A percentile compares a stretch with the other conserved stretches of the same genome.
Conservation (phyloP, 2,797 vertebrate genomes). For the Argentina silus region DNA sequence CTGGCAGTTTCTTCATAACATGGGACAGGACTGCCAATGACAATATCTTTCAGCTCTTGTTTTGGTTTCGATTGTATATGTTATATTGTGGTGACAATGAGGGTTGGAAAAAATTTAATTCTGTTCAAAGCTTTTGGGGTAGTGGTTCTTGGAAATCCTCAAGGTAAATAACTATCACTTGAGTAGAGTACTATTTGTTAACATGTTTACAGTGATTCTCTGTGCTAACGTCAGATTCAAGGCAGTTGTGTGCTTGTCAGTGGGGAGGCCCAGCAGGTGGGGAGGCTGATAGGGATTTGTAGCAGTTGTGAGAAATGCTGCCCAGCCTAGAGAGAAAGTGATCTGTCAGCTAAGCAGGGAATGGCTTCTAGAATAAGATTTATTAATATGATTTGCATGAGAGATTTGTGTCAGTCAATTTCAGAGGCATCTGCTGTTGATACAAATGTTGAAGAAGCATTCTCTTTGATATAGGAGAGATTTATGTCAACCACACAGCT, state of each 20-base stretch:
- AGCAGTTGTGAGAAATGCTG: slow-evolving; percentile 57
- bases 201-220: background rate
- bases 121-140: background rate
- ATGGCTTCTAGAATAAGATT: slow-evolving; percentile 72
- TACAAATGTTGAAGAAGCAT: slow-evolving; percentile 72
- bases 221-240: slow-evolving; percentile 5
- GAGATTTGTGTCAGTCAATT: slow-evolving; percentile 79
- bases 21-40: background rate
- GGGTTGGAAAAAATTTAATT: background rate
- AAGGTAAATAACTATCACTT: background rate
- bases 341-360: slow-evolving; percentile 66
- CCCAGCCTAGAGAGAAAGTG: slow-evolving; percentile 62
- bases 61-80: background rate
- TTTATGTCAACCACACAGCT: slow-evolving; percentile 82
- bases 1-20: background rate
- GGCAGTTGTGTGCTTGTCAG: slow-evolving; percentile 3
- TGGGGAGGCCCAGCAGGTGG: slow-evolving; percentile 8
- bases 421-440: slow-evolving; percentile 77
- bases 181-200: background rate
- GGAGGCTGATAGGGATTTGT: slow-evolving; percentile 21
- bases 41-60: background rate
- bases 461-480: slow-evolving; percentile 81
- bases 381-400: slow-evolving; percentile 75
- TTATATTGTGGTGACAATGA: background rate
- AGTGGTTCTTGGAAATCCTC: background rate